A percentile compares a stretch with the other conserved stretches of the same genome.
phyloP scores from a whole-genome alignment of 2,888 invertebrate species.

The Itoplectis maculator region DNA sequence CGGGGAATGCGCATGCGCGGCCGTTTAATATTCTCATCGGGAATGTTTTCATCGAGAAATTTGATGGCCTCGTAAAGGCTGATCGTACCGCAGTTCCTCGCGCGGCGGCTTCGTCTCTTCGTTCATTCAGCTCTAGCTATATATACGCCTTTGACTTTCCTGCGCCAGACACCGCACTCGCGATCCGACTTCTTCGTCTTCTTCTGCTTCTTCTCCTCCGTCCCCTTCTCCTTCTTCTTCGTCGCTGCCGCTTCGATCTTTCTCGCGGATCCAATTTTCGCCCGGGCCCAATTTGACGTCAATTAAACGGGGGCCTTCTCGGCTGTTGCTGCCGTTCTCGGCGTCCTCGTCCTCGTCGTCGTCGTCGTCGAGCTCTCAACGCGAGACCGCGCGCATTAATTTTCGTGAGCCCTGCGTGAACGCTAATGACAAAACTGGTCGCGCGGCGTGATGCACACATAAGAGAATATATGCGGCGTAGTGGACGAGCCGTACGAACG shows the following conservation, averaged over 20 bases:
- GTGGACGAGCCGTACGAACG: constrained; percentile 40
- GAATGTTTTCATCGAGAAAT: constrained; percentile 79
- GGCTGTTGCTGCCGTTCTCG: constrained; percentile 10
- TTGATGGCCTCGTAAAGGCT: constrained; percentile 78
- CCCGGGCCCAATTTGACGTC: constrained; percentile 76
- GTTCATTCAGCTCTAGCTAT: constrained; percentile 40
- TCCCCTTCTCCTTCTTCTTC: constrained; percentile 29
- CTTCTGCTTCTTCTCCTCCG: constrained; percentile 27
- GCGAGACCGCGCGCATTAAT: constrained; percentile 61
- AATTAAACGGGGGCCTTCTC: constrained; percentile 73
- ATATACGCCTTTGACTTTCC: constrained; percentile 10
- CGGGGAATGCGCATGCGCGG: constrained; percentile 18
- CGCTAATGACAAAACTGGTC: constrained; percentile 71
- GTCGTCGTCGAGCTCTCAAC: constrained; percentile 28
- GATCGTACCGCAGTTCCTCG: constrained; percentile 39
- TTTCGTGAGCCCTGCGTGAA: constrained; percentile 57
- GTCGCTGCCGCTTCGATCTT: constrained; percentile 27
- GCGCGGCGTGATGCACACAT: constrained; percentile 11
- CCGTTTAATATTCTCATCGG: constrained; percentile 77
- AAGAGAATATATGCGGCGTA: constrained; percentile 24
- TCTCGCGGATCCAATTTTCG: constrained; percentile 72
- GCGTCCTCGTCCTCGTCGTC: too few relatives aligned
- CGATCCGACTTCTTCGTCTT: constrained; percentile 31
- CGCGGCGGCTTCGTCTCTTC: constrained; percentile 39
- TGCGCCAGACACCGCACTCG: constrained; percentile 30